Conservation (phyloP, 2,113 vertebrate species). For the Stomatorhinus ivindoensis region DNA sequence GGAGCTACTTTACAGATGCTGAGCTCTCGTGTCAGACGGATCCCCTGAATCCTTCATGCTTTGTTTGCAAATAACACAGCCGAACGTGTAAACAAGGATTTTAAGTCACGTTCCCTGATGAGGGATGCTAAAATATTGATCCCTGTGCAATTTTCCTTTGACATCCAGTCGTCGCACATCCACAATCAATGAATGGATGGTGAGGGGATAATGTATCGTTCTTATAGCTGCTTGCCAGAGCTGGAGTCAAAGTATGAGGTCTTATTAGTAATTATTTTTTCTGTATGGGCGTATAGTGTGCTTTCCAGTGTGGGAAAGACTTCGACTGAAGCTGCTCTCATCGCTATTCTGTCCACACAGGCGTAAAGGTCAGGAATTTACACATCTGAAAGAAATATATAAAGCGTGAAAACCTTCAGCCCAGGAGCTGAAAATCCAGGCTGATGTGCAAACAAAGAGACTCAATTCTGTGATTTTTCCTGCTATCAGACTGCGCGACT, state of each 20-base stretch:
- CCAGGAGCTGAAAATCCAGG: not conserved
- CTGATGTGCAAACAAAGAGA: not conserved
- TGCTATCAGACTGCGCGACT: not conserved
- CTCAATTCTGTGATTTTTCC: not conserved
- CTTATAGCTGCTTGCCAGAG: not conserved
- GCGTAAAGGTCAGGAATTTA: conserved; percentile 6
- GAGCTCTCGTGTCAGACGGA: not conserved
- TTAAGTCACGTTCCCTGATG: not conserved
- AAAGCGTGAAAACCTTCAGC: not conserved
- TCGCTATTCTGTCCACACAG: not conserved
- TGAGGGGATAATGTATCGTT: not conserved
- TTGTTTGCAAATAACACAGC: not conserved
- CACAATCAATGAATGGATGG: not conserved
- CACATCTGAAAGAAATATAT: not conserved
- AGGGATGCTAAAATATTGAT: not conserved
- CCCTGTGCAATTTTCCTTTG: not conserved
- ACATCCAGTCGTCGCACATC: not conserved
- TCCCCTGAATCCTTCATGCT: not conserved
- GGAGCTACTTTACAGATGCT: not conserved
- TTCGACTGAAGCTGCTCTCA: not conserved
- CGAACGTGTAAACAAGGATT: not conserved
- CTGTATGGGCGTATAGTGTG: not conserved
- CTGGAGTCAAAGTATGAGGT: not conserved
- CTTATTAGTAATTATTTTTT: not conserved
- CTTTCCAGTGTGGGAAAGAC: not conserved